These are phyloP conservation scores for Sebastes iracundus DNA, from an alignment of 2,797 vertebrate species.

Conservation along the genomic window DNA sequence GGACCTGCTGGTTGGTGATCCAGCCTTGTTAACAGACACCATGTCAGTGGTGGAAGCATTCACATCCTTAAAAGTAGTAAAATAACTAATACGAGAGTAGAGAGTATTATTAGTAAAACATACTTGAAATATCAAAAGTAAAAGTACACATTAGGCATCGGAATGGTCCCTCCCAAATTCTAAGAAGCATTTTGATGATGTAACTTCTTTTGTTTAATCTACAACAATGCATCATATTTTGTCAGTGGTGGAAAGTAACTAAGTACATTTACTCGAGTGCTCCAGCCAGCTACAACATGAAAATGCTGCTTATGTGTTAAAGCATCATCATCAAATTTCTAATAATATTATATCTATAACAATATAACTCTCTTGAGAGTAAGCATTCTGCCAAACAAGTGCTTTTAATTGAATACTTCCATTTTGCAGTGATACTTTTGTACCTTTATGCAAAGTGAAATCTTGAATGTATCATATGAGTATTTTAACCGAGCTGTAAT, in stretches of 20 bases:
- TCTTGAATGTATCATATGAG: background rate
- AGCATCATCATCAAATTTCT: background rate
- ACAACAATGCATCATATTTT: too few relatives aligned
- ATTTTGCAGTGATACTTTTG: background rate
- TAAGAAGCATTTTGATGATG: too few relatives aligned
- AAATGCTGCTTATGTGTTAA: too few relatives aligned
- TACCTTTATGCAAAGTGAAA: background rate
- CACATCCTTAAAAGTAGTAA: background rate
- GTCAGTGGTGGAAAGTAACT: too few relatives aligned
- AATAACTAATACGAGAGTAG: background rate
- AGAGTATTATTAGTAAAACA: too few relatives aligned
- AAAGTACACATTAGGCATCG: too few relatives aligned
- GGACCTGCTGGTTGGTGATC: background rate
- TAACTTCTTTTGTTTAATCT: too few relatives aligned
- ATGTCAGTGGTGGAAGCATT: background rate
- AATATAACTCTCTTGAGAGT: background rate
- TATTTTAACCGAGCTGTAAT: background rate
- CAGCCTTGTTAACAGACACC: background rate
- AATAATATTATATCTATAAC: background rate
- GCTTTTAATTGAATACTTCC: background rate
- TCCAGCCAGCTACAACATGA: background rate
- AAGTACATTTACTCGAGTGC: background rate
- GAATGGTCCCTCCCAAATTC: too few relatives aligned
- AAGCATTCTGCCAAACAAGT: background rate
- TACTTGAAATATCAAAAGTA: too few relatives aligned